phyloP scores from a whole-genome alignment of 2,113 vertebrate genomes.

The Manacus vitellinus region DNA sequence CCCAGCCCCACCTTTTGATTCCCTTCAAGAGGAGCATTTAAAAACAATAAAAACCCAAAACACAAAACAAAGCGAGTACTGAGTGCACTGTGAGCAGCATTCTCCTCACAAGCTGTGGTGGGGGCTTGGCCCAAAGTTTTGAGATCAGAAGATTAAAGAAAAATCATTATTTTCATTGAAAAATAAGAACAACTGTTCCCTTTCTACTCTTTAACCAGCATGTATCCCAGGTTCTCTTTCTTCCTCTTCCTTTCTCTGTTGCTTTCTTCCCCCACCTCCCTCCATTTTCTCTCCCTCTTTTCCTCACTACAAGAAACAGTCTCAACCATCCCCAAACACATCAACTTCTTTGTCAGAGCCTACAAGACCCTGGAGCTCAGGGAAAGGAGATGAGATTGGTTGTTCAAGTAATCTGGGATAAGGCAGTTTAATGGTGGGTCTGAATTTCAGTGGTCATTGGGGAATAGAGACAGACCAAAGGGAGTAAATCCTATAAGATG shows the following conservation, averaged over 20 bases:
- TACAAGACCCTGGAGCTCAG: not conserved
- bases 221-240: not conserved
- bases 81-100: not conserved
- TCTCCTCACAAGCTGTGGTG: not conserved
- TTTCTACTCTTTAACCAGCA: not conserved
- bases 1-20: not conserved
- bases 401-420: not conserved
- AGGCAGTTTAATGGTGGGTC: not conserved
- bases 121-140: not conserved
- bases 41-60: conserved; percentile 40
- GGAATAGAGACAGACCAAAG: not conserved
- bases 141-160: not conserved
- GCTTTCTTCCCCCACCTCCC: rapidly evolving
- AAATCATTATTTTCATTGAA: not conserved
- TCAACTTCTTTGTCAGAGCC: not conserved
- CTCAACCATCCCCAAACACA: not conserved
- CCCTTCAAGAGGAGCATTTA: conserved; percentile 8
- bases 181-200: not conserved
- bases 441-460: not conserved
- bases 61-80: not conserved
- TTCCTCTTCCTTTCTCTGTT: not conserved
- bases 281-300: not conserved
- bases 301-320: not conserved
- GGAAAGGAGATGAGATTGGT: not conserved
- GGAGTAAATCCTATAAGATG: not conserved